Evolutionary conservation across 1,140 invertebrate species (phyloP).

Genomic region (Lanistes nyassanus): DNA sequence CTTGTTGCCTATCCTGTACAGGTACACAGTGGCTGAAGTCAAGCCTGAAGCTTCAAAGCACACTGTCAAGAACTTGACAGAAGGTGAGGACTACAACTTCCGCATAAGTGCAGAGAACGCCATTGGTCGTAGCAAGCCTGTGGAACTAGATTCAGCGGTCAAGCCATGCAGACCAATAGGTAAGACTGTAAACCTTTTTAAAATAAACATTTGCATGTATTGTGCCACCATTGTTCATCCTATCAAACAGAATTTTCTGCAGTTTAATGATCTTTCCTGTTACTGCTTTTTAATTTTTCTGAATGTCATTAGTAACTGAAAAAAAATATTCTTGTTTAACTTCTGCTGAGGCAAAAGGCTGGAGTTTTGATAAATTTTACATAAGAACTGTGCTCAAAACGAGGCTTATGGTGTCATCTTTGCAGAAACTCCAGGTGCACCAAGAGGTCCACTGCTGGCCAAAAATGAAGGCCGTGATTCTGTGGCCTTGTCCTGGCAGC

Average conservation of each 20-base stretch:
- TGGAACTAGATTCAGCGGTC: slow-evolving; percentile 90
- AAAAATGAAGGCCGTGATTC: slow-evolving; percentile 93
- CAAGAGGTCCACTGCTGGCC: slow-evolving; percentile 92
- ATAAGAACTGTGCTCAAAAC: background rate
- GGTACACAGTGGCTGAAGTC: slow-evolving; percentile 79
- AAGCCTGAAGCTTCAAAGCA: slow-evolving; percentile 39
- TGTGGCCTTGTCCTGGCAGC: slow-evolving; percentile 74
- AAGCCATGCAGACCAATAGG: slow-evolving; percentile 94
- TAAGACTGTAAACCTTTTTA: slow-evolving; percentile 55
- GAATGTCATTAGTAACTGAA: too few species aligned
- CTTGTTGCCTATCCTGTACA: background rate
- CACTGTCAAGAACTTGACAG: slow-evolving; percentile 57
- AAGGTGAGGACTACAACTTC: slow-evolving; percentile 91
- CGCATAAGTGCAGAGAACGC: slow-evolving; percentile 96
- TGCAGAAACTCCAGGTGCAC: slow-evolving; percentile 86
- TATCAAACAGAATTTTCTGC: too few species aligned
- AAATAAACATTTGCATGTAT: too few species aligned
- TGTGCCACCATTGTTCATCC: too few species aligned
- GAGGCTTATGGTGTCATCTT: slow-evolving; percentile 15
- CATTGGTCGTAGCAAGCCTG: slow-evolving; percentile 91
- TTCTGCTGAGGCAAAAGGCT: too few species aligned
- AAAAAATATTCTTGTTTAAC: too few species aligned
- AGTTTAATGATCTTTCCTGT: too few species aligned
- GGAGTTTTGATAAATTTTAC: background rate
- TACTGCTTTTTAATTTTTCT: too few species aligned